Evolutionary conservation across 2,113 vertebrate genomes (phyloP).

Genomic region (Struthidea cinerea): DNA sequence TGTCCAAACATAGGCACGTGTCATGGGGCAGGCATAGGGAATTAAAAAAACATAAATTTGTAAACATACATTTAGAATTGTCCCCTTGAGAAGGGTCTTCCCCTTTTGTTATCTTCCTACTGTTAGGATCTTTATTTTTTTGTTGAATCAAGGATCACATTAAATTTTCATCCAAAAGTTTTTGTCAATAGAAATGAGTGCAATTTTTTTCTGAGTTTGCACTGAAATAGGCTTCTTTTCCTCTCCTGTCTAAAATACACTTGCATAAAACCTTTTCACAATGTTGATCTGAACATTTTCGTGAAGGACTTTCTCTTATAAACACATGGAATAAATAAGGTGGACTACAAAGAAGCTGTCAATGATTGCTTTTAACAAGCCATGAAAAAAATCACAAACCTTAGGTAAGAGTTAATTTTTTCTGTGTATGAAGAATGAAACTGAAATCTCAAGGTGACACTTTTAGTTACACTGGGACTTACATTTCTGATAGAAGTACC

Average conservation of each 20-base stretch:
- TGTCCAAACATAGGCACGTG: not conserved
- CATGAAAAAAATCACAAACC: not conserved
- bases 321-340: not conserved
- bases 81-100: not conserved
- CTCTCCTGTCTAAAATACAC: not conserved
- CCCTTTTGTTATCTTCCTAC: not conserved
- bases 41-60: not conserved
- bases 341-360: not conserved
- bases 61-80: not conserved
- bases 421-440: not conserved
- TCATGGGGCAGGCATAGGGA: not conserved
- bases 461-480: not conserved
- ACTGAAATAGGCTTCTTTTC: not conserved
- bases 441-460: not conserved
- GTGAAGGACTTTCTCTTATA: not conserved
- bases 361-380: not conserved
- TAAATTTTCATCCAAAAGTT: not conserved
- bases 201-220: not conserved
- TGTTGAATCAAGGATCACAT: accelerated
- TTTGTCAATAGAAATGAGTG: not conserved
- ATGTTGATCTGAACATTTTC: not conserved
- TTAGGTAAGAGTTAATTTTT: not conserved
- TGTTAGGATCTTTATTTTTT: not conserved
- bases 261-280: not conserved
- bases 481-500: not conserved